A percentile compares a stretch with the other conserved stretches of the same genome.
Evolutionary conservation across 2,797 vertebrate species (phyloP).

Genomic region (Channa striata): DNA sequence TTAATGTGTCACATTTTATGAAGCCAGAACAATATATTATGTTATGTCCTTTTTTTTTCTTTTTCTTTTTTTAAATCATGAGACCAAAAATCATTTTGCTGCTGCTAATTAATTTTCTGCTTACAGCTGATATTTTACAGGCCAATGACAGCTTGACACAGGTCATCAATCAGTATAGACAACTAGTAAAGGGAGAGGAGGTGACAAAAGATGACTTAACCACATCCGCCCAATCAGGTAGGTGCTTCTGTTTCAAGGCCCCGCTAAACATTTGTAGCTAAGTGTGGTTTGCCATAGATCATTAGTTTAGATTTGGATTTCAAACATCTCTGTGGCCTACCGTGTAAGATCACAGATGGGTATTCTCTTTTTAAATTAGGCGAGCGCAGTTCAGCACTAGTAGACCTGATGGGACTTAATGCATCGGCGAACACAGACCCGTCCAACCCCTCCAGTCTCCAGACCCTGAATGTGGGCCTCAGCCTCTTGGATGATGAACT

Average conservation of each 20-base stretch:
- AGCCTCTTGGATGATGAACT: conserved; percentile 96
- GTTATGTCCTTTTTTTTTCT: not conserved
- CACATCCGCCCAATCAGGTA: conserved; percentile 83
- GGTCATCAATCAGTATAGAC: conserved; percentile 95
- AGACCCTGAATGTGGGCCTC: conserved; percentile 80
- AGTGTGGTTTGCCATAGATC: no score
- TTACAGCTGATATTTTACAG: conserved; percentile 93
- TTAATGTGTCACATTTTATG: not conserved
- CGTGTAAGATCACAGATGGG: not conserved
- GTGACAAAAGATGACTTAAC: conserved; percentile 86
- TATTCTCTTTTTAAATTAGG: conserved; percentile 60
- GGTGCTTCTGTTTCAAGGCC: not conserved
- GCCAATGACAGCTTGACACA: conserved; percentile 98
- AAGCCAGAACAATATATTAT: not conserved
- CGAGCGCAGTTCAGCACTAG: conserved; percentile 87
- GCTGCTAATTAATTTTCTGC: conserved; percentile 28
- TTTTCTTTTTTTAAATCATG: no score
- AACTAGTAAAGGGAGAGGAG: conserved; percentile 93
- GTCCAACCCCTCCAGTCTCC: conserved; percentile 77
- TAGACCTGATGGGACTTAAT: conserved; percentile 93
- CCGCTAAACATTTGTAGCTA: no score
- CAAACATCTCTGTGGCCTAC: not conserved
- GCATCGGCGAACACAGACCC: conserved; percentile 78
- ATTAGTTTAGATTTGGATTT: no score
- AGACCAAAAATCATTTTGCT: not conserved